Base-by-base conservation (phyloP, 1,140 invertebrate species). In the Andrena cerasifolii region DNA sequence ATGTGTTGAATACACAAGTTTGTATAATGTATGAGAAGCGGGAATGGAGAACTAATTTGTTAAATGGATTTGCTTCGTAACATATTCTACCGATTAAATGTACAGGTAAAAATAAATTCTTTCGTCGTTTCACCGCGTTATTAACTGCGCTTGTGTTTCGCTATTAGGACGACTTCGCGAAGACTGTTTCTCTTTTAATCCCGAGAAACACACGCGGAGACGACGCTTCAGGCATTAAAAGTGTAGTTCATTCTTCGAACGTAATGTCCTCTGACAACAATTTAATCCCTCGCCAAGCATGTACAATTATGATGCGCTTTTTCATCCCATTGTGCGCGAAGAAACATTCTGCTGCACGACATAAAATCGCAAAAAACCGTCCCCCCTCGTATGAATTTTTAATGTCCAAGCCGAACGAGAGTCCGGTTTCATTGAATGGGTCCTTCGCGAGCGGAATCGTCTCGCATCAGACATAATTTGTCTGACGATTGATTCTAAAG, bases 371-470 rank as follows among this genome's bases (percentile, higher is more conserved):
- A 56, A 56, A 47, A 21, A 21, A 31, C 7, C 21, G 33, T 21
- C 5, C 16, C 31, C 2, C 8, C 33, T 40, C 58, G 2, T n/a
- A 31, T 31, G 16, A 65, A 31, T 49, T 49, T 47, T 40, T 65
- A 31, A 65, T 24, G 10, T n/a, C 0, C 10, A 6, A 16, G n/a
- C n/a, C 16, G 54, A 58, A 58, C 6, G 33, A 43, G n/a, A 28
- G 43, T 61, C n/a, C 58, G 36, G 58, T 24, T 36, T 36, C 58
- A 61, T n/a, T 26, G 58, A 61, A 61, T 61, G 21, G 16, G 10
- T 24, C 16, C 56, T 16, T 36, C 16, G 24, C 24, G 10, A n/a
- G 8, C 3, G 7, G 33, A 56, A 56, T n/a, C 21, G 33, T 4
- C n/a, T 8, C 40, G n/a, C 16, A 18, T 14, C 12, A 43, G 10